A percentile compares a stretch with the other conserved stretches of the same genome.
Conservation (phyloP, 2,888 invertebrate genomes). For the Tanytarsus gracilentus region DNA sequence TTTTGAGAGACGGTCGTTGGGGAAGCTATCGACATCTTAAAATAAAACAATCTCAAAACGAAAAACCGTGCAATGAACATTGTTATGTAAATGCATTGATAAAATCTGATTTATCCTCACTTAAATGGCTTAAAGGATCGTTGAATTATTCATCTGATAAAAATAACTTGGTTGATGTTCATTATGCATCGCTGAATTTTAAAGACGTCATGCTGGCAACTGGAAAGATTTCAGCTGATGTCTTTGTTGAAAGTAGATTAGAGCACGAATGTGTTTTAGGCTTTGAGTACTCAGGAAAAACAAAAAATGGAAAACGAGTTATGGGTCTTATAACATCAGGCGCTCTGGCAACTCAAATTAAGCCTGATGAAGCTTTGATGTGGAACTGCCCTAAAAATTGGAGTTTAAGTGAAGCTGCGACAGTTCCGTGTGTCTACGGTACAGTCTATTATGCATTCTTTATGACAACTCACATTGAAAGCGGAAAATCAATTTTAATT, state of each 20-base stretch:
- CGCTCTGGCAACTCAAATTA: conserved; percentile 72
- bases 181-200: conserved; percentile 81
- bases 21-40: conserved; percentile 67
- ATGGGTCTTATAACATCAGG: conserved; percentile 80
- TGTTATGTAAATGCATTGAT: conserved; percentile 69
- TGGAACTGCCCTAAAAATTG: conserved; percentile 75
- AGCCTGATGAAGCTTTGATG: conserved; percentile 65
- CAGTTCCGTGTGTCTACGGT: conserved; percentile 67
- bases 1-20: conserved; percentile 54
- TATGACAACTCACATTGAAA: conserved; percentile 36
- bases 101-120: conserved; percentile 76
- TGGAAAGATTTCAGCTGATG: conserved; percentile 77
- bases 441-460: conserved; percentile 52
- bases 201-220: conserved; percentile 91
- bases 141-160: conserved; percentile 34
- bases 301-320: conserved; percentile 56
- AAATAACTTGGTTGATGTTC: conserved; percentile 45
- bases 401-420: conserved; percentile 72
- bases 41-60: conserved; percentile 42
- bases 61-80: conserved; percentile 49
- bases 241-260: conserved; percentile 57
- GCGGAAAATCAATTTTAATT: conserved; percentile 44
- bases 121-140: conserved; percentile 74
- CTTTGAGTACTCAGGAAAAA: conserved; percentile 55
- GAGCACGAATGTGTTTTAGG: conserved; percentile 59